Percentiles rank a stretch among this genome's conserved stretches.
Conservation (phyloP, 2,113 vertebrate species). For the Phrynosoma blainvillii region DNA sequence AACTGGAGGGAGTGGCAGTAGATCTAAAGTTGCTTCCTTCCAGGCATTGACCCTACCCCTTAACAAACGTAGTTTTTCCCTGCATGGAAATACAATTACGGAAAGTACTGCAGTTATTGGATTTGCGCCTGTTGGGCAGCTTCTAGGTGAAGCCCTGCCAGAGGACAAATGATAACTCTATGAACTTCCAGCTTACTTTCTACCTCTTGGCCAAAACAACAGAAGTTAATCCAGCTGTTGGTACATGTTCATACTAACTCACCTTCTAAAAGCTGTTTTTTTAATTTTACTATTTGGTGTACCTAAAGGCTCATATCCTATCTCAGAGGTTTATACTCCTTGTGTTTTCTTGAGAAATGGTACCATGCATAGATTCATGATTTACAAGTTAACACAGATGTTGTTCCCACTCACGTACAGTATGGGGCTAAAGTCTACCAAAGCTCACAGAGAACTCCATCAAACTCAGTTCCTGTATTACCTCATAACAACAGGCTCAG, state of each 20-base stretch:
- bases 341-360: background rate
- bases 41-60: background rate
- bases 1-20: background rate
- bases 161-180: background rate
- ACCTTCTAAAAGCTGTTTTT: background rate
- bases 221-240: background rate
- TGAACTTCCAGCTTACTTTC: background rate
- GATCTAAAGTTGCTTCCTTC: background rate
- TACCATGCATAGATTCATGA: slow-evolving; percentile 32
- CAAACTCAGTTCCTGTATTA: background rate
- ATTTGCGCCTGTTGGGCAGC: background rate
- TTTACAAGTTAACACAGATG: slow-evolving; percentile 33
- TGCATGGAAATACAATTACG: background rate
- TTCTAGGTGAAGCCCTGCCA: background rate
- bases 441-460: slow-evolving; percentile 8
- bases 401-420: slow-evolving; percentile 37
- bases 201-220: too few relatives aligned
- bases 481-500: background rate
- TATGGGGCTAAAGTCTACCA: slow-evolving; percentile 31
- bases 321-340: slow-evolving; percentile 13
- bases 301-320: background rate
- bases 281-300: background rate
- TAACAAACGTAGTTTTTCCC: background rate
- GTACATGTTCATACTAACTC: background rate
- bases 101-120: background rate